Percentiles rank a stretch among this genome's conserved stretches.
Conservation (phyloP, 2,888 invertebrate genomes). For the Lepidochrysops patricia region DNA sequence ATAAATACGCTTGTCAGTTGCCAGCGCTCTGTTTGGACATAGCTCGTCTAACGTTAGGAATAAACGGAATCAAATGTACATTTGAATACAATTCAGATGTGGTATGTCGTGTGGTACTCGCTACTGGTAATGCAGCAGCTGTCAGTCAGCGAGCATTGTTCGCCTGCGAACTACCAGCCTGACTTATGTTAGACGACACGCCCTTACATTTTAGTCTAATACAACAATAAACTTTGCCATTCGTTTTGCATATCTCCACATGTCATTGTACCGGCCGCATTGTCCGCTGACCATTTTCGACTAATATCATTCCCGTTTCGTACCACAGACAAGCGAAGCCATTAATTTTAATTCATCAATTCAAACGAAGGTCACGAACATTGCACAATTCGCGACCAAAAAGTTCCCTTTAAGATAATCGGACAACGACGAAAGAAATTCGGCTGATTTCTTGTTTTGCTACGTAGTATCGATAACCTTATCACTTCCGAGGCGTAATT, state of each 20-base stretch:
- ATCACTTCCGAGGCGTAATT: constrained; percentile 37
- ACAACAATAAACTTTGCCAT: constrained; percentile 34
- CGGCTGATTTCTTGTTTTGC: constrained; percentile 50
- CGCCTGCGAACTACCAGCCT: constrained; percentile 26
- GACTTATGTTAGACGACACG: constrained; percentile 28
- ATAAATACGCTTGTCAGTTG: constrained; percentile 65
- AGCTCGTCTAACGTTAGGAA: constrained; percentile 26
- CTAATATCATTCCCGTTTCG: constrained; percentile 4
- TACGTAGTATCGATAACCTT: constrained; percentile 50
- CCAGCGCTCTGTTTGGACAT: constrained; percentile 39
- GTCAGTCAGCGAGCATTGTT: constrained; percentile 26
- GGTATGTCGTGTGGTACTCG: constrained; percentile 22
- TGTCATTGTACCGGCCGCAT: constrained; percentile 16
- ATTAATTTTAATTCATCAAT: background rate
- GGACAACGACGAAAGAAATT: constrained; percentile 40
- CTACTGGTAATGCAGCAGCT: constrained; percentile 24
- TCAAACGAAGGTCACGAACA: background rate
- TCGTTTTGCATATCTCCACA: constrained; percentile 29
- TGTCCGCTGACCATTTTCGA: constrained; percentile 9
- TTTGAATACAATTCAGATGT: constrained; percentile 29
- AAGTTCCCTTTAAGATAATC: background rate
- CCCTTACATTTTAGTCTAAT: constrained; percentile 41
- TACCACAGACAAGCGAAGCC: background rate
- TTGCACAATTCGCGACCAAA: constrained; percentile 13
- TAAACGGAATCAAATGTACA: constrained; percentile 26